phyloP scores from a whole-genome alignment of 2,113 vertebrate species.

The Entomyzon cyanotis region DNA sequence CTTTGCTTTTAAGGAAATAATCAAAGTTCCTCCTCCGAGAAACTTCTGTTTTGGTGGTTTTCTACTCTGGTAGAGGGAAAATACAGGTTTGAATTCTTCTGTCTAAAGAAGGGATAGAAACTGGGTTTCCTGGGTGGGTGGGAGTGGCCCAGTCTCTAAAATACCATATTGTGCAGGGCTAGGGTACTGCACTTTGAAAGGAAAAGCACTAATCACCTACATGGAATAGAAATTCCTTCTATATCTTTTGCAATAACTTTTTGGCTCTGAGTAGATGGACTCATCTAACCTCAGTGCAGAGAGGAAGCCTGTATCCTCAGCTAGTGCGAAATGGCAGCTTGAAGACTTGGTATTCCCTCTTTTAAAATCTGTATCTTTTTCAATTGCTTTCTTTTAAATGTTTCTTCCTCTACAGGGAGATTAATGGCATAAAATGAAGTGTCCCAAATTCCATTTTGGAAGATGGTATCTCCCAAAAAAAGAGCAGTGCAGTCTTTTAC shows the following conservation, averaged over 20 bases:
- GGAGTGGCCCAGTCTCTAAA: not conserved
- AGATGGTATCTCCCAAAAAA: not conserved
- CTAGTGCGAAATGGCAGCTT: not conserved
- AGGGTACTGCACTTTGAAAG: not conserved
- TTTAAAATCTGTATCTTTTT: not conserved
- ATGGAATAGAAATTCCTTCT: not conserved
- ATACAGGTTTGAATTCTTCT: not conserved
- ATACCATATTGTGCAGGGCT: accelerated
- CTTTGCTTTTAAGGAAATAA: not conserved
- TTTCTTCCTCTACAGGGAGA: not conserved
- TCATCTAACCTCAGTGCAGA: not conserved
- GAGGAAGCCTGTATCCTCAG: not conserved
- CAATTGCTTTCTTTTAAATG: not conserved
- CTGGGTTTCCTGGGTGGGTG: not conserved
- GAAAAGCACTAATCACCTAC: not conserved
- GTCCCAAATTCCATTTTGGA: not conserved
- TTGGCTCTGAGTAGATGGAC: not conserved
- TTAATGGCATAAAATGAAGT: not conserved
- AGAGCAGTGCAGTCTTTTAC: not conserved
- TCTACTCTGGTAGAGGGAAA: not conserved
- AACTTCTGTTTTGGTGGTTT: not conserved
- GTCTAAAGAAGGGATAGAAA: not conserved
- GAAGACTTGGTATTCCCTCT: not conserved
- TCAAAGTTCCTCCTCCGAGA: not conserved
- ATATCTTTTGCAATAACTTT: not conserved